Evolutionary conservation across 2,113 vertebrate genomes (phyloP).

Genomic region (Ptilorrhoa leucosticta): DNA sequence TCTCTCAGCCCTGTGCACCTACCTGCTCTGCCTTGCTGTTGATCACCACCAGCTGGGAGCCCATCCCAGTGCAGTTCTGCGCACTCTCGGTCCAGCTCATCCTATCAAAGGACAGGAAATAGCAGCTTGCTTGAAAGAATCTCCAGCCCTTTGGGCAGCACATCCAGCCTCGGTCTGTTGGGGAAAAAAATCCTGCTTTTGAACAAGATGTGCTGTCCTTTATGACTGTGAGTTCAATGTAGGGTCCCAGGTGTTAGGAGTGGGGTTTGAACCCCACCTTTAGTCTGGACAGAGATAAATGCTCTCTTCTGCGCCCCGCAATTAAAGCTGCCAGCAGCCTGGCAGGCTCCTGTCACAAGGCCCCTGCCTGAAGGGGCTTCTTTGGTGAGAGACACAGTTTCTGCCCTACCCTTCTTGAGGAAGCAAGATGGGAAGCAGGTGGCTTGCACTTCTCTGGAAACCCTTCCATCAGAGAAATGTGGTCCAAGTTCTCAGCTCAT

Average conservation of each 20-base stretch:
- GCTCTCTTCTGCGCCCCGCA: not conserved
- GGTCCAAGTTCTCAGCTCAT: not conserved
- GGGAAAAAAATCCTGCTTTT: not conserved
- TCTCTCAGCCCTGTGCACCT: not conserved
- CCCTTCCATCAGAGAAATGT: not conserved
- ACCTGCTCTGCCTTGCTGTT: conserved; percentile 64
- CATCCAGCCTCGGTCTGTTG: not conserved
- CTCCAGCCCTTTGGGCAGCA: conserved; percentile 22
- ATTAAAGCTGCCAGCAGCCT: not conserved
- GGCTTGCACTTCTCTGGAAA: fast-evolving
- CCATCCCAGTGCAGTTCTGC: conserved; percentile 59
- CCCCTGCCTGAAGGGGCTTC: not conserved
- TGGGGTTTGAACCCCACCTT: not conserved
- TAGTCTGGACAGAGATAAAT: not conserved
- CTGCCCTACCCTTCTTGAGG: not conserved
- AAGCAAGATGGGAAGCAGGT: not conserved
- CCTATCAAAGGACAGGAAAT: not conserved
- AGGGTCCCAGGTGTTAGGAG: not conserved
- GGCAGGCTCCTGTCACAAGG: not conserved
- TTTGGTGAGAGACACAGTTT: not conserved
- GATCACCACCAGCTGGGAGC: conserved; percentile 60
- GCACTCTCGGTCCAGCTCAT: not conserved
- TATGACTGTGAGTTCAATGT: not conserved
- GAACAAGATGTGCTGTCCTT: not conserved
- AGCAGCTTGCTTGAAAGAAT: conserved; percentile 54